Conservation (phyloP, 2,113 vertebrate genomes). For the Tychaedon coryphoeus region DNA sequence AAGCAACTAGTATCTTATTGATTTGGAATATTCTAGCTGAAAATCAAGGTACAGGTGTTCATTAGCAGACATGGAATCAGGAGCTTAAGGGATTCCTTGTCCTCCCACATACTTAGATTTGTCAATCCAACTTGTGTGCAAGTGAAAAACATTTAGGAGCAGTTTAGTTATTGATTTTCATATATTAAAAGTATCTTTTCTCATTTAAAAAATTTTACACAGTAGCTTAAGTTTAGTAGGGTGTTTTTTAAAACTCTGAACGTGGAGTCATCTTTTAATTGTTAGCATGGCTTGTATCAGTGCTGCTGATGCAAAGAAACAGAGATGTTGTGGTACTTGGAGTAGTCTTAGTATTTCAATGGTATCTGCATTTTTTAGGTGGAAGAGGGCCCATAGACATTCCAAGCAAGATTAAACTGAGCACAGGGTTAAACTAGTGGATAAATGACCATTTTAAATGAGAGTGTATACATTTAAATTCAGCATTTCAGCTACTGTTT, state of each 20-base stretch:
- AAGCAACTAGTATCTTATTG: background rate
- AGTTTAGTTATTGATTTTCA: background rate
- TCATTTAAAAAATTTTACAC: background rate
- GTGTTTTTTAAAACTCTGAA: background rate
- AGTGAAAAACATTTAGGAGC: background rate
- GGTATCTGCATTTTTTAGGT: background rate
- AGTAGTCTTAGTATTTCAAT: background rate
- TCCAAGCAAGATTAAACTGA: background rate
- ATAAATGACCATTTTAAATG: background rate
- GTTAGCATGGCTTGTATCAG: background rate
- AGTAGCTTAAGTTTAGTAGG: background rate
- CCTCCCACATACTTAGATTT: background rate
- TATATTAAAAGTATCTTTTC: background rate
- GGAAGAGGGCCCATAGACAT: background rate
- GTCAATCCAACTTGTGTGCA: background rate
- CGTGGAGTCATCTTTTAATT: background rate
- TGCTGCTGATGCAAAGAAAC: background rate
- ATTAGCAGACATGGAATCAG: background rate
- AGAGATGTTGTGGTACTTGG: background rate
- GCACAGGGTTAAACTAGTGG: background rate
- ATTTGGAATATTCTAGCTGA: background rate
- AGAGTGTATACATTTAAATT: background rate
- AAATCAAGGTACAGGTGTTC: background rate
- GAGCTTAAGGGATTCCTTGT: background rate
- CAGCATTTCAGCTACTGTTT: background rate